phyloP scores from a whole-genome alignment of 1,140 invertebrate genomes.

The Lerema accius region DNA sequence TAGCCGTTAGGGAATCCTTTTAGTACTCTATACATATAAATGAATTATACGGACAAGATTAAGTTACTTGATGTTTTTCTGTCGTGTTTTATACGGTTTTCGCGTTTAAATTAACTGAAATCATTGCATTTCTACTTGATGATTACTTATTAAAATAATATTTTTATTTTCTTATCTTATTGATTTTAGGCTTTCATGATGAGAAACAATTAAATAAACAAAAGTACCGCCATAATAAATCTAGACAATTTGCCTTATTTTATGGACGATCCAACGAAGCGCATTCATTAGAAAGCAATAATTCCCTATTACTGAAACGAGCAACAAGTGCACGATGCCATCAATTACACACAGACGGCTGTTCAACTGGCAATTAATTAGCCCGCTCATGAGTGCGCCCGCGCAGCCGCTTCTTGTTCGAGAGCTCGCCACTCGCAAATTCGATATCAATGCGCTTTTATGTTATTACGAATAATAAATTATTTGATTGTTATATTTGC shows the following conservation, averaged over 20 bases:
- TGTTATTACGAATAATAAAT: too few species aligned
- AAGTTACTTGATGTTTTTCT: not conserved
- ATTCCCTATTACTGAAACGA: conserved; percentile 31
- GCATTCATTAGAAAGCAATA: conserved; percentile 35
- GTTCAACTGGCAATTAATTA: conserved; percentile 36
- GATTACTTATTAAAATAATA: too few species aligned
- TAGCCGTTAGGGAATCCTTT: not conserved
- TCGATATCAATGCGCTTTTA: too few species aligned
- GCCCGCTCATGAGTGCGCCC: conserved; percentile 26
- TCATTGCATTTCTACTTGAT: too few species aligned
- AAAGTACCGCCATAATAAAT: conserved; percentile 2
- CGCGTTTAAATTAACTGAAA: not conserved
- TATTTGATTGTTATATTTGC: too few species aligned
- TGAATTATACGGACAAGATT: not conserved
- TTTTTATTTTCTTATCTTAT: too few species aligned
- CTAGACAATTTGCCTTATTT: conserved; percentile 14
- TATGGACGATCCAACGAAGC: conserved; percentile 19
- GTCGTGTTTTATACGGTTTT: not conserved
- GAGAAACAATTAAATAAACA: not conserved
- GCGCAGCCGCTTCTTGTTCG: conserved; percentile 1
- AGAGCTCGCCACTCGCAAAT: conserved; percentile 11
- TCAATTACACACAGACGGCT: conserved; percentile 37
- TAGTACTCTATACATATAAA: not conserved
- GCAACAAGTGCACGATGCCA: conserved; percentile 32
- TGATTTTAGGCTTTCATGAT: too few species aligned